Base-by-base conservation (phyloP, 2,888 invertebrate genomes). In the Dasysyrphus tricinctus region DNA sequence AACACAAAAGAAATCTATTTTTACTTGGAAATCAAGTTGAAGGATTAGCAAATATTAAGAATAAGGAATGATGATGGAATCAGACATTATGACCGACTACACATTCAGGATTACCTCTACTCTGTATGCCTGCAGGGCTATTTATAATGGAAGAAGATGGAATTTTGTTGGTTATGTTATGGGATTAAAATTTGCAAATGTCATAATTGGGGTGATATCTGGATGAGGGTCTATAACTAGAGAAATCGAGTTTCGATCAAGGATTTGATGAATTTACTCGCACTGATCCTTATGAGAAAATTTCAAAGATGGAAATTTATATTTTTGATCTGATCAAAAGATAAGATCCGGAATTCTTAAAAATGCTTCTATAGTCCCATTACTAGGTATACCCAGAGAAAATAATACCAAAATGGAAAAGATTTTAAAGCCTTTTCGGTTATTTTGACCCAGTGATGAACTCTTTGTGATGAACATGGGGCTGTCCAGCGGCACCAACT, bases 131-230 rank as follows among this genome's bases (percentile, higher is more conserved):
- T 70, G 11, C 57, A 51, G 56, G 56, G 49, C 8, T 63, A 16
- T 11, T 8, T 47, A 8, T 47, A 5, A 19, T 49, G 16, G 34
- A 6, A 37, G 47, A 29, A 37, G 56, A 44, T 9, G 12, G 42
- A 32, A 51, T 24, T 49, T 32, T 12, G 24, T 44, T 42, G 39
- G 14, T 59, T 73, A 42, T 56, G 57, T 73, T 63, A 70, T 79
- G 74, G 72, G 87, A 83, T 87, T 87, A 80, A 87, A 80, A 87
- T 87, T 87, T 83, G 87, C 87, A 83, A 87, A 87, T 39, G 83
- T 87, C 86, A 87, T 82, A 83, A 87, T 80, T 83, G 86, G 86
- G 86, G 86, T 86, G 81, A 86, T 85, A 34, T 37, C 69, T 86
- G 85, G 85, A 86, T 65, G 86, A 86, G 86, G 86, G 86, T 69